A percentile compares a stretch with the other conserved stretches of the same genome.
phyloP scores from a whole-genome alignment of 1,140 invertebrate species.

The Calliphora vicina region DNA sequence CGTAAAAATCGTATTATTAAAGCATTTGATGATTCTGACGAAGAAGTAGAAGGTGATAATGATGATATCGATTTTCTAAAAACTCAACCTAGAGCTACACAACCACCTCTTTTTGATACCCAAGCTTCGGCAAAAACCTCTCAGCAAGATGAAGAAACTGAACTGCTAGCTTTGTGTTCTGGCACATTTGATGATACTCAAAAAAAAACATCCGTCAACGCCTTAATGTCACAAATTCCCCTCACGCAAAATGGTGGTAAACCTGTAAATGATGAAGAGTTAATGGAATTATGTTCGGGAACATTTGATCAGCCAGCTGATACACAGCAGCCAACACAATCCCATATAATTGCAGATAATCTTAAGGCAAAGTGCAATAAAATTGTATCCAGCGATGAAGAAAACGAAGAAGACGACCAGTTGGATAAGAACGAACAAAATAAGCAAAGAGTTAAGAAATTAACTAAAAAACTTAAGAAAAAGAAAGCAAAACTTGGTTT shows the following conservation, averaged over 20 bases:
- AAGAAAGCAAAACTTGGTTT: conserved; percentile 57
- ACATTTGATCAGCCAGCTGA: conserved; percentile 56
- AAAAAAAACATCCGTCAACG: conserved; percentile 37
- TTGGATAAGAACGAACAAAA: neutral
- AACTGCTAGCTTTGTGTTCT: conserved; percentile 67
- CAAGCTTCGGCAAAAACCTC: conserved; percentile 47
- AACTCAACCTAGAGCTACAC: conserved; percentile 52
- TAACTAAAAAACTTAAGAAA: conserved; percentile 52
- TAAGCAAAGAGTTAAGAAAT: conserved; percentile 48
- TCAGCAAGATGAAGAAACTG: conserved; percentile 61
- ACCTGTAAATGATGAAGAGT: conserved; percentile 44
- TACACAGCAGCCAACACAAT: neutral
- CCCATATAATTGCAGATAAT: neutral
- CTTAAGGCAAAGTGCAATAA: conserved; percentile 7
- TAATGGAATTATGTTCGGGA: conserved; percentile 66
- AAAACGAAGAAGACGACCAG: conserved; percentile 50
- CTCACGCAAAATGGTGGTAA: conserved; percentile 45
- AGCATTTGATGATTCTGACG: conserved; percentile 57
- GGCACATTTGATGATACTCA: conserved; percentile 62
- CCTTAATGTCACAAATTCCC: conserved; percentile 55
- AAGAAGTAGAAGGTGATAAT: conserved; percentile 45
- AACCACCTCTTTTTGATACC: conserved; percentile 52
- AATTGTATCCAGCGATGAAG: conserved; percentile 64
- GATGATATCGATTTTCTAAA: conserved; percentile 58
- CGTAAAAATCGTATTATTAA: conserved; percentile 56